Conservation (phyloP, 2,113 vertebrate genomes). For the Dendrocopos noguchii region DNA sequence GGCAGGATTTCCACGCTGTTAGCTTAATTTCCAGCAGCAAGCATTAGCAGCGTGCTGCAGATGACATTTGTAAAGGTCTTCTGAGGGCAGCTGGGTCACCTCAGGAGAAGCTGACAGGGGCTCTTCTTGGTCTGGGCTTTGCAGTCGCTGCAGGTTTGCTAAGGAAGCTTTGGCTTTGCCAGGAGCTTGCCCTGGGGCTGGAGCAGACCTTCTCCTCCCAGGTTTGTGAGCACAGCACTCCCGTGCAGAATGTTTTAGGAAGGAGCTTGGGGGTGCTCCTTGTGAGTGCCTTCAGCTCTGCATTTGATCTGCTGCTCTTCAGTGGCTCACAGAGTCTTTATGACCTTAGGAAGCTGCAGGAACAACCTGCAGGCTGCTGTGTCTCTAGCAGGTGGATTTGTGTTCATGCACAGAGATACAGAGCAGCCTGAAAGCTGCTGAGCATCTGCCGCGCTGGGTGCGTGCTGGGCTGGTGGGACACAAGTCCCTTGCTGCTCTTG, state of each 20-base stretch:
- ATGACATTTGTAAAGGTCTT: fast-evolving
- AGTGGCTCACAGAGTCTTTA: background rate
- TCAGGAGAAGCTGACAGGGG: background rate
- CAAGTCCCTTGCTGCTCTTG: background rate
- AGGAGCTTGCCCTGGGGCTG: background rate
- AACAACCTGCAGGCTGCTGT: background rate
- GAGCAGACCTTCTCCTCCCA: background rate
- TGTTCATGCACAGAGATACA: background rate
- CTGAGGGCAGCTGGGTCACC: background rate
- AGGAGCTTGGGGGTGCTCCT: background rate
- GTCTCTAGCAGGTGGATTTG: background rate
- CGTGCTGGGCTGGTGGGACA: background rate
- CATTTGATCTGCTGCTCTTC: fast-evolving
- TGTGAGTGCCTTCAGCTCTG: background rate
- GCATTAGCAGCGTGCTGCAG: fast-evolving
- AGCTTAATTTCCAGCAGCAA: fast-evolving
- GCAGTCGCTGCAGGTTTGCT: fast-evolving
- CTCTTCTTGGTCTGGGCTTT: background rate
- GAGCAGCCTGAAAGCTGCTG: background rate
- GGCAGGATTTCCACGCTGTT: background rate
- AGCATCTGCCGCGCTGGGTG: background rate
- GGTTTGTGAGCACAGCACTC: background rate
- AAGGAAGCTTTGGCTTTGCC: background rate
- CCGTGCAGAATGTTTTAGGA: background rate
- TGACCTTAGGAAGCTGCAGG: background rate